Percentiles rank a stretch among this genome's conserved stretches.
Evolutionary conservation across 2,888 invertebrate genomes (phyloP).

Genomic region (Lathronympha strigana): DNA sequence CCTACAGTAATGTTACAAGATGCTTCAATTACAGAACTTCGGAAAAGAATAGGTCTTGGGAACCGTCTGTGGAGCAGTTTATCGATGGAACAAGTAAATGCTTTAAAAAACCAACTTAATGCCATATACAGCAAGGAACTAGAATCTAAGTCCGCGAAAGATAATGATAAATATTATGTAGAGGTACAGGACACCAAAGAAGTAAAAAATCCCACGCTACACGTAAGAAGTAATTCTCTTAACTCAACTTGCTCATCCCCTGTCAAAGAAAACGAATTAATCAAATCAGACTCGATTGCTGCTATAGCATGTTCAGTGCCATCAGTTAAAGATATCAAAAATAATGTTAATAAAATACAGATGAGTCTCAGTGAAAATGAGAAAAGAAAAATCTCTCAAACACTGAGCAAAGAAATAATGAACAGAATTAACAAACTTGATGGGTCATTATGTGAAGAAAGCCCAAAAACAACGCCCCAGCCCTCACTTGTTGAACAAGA

Average conservation of each 20-base stretch:
- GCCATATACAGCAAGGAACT: constrained; percentile 90
- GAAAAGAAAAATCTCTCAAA: constrained; percentile 89
- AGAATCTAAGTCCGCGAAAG: constrained; percentile 68
- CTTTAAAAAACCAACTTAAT: constrained; percentile 90
- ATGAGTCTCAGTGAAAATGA: constrained; percentile 86
- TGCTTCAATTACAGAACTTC: constrained; percentile 72
- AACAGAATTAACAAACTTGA: constrained; percentile 84
- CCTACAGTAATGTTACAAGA: constrained; percentile 66
- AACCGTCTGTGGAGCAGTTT: constrained; percentile 92
- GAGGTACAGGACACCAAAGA: constrained; percentile 80
- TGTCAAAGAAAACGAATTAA: constrained; percentile 65
- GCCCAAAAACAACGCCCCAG: constrained; percentile 27
- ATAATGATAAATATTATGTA: constrained; percentile 83
- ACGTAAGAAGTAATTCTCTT: constrained; percentile 85
- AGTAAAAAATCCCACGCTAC: constrained; percentile 69
- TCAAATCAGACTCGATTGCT: constrained; percentile 84
- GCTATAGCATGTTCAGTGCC: constrained; percentile 76
- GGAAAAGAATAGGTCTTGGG: constrained; percentile 86
- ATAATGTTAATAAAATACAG: constrained; percentile 78
- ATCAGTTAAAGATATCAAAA: constrained; percentile 76
- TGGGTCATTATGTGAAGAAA: constrained; percentile 45
- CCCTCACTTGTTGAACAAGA: constrained; percentile 45
- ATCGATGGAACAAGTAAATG: constrained; percentile 92
- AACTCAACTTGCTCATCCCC: constrained; percentile 72
- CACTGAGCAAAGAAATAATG: constrained; percentile 89